Base-by-base conservation (phyloP, 2,888 invertebrate species). In the Drosophila anomelani region DNA sequence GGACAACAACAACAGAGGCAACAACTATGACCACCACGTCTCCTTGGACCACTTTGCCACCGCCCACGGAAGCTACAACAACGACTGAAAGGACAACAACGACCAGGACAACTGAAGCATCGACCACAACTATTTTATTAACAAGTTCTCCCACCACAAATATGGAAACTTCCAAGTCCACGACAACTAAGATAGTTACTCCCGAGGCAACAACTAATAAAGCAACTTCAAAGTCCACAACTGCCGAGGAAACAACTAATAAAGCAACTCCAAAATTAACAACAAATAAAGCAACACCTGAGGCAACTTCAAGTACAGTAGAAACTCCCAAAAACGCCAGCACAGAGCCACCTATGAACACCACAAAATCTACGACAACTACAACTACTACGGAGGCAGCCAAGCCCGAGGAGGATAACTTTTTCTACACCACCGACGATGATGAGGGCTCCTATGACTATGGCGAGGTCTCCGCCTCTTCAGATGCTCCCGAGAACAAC, bases 401-500 rank as follows among this genome's bases (percentile, higher is more conserved):
- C 23, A 55, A 69, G 4, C 6, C 43, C 10, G 44, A 59, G 6
- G 54, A 59, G 15, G 76, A 76, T 4, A 29, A 36, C 10, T 58
- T 57, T 41, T 26, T 34, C 58, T 53, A 66, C 66, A 66, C 69
- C 67, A 72, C 80, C 54, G 66, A 77, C 12, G 77, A 89, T 44
- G 69, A 88, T 32, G 88, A 81, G 10, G 70, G 69, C 0, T 51
- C 81, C 53, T 81, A 85, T 58, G 85, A 85, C 29, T 81, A 88
- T 36, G 80, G 75, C 32, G 86, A 66, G 10, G 54, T 43, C 8
- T 75, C 80, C 13, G 58, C 77, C 4, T 85, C 75, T 32, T 90
- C 77, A n/a, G 62, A 72, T 15, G 61, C 79, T 5, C 82, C 92
- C 0, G 88, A 86, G 44, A 89, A 84, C 55, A 89, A 90, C 39